Conservation (phyloP, 2,797 vertebrate species). For the Pogonophryne albipinna region DNA sequence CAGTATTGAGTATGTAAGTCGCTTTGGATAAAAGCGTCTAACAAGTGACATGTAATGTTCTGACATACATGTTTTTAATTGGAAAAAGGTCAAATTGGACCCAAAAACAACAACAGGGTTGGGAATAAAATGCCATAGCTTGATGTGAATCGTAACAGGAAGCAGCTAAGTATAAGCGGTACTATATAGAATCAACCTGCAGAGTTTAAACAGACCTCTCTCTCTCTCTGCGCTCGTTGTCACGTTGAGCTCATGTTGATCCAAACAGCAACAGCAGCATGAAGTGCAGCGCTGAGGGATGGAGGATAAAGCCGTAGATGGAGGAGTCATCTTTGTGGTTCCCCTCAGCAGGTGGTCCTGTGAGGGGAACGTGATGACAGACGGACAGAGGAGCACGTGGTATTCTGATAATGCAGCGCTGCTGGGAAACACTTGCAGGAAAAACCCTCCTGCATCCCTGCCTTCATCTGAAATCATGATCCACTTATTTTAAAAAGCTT, state of each 20-base stretch:
- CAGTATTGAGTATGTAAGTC: too few species aligned
- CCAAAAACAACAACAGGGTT: too few species aligned
- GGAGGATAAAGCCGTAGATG: constrained; percentile 1
- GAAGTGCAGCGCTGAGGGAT: constrained; percentile 14
- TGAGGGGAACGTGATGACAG: constrained; percentile 44
- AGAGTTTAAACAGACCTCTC: neutral
- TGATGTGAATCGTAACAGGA: neutral
- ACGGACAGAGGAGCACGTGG: constrained; percentile 37
- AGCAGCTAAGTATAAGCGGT: neutral
- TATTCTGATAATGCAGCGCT: constrained; percentile 31
- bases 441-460: neutral
- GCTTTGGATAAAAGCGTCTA: too few species aligned
- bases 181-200: too few species aligned
- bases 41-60: too few species aligned
- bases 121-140: too few species aligned
- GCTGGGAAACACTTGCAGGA: neutral
- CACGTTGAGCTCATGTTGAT: constrained; percentile 31
- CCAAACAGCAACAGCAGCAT: constrained; percentile 31
- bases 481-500: too few species aligned
- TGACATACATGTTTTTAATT: too few species aligned
- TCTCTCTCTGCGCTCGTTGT: constrained; percentile 15
- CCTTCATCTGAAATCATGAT: neutral
- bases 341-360: constrained; percentile 56
- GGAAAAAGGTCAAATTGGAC: too few species aligned
- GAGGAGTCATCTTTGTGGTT: neutral